Evolutionary conservation across 1,140 invertebrate species (phyloP).

Genomic region (Papilio dardanus): DNA sequence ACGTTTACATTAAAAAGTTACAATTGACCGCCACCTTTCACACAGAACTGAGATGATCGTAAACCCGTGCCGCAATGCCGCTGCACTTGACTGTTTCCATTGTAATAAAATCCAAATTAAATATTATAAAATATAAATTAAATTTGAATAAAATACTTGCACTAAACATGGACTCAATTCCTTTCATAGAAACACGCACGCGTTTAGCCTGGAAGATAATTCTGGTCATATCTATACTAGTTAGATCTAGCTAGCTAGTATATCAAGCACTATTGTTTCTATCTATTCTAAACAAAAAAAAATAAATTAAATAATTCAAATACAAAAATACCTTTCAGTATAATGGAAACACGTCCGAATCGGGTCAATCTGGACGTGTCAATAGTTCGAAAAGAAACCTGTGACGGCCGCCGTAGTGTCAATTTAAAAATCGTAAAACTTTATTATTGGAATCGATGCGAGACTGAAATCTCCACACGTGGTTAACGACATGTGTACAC

Average conservation of each 20-base stretch:
- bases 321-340: conserved; percentile 8
- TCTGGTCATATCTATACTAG: too few relatives aligned
- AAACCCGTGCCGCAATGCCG: conserved; percentile 42
- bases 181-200: too few relatives aligned
- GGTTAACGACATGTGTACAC: conserved; percentile 36
- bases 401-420: conserved; percentile 49
- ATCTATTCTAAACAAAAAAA: too few relatives aligned
- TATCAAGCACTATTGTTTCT: too few relatives aligned
- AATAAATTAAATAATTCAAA: not conserved
- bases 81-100: conserved; percentile 37
- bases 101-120: conserved; percentile 17
- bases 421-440: conserved; percentile 73
- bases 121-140: too few relatives aligned
- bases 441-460: conserved; percentile 49
- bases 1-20: conserved; percentile 46
- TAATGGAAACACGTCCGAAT: conserved; percentile 60
- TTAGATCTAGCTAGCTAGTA: too few relatives aligned
- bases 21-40: conserved; percentile 45
- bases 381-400: conserved; percentile 64
- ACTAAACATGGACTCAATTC: too few relatives aligned
- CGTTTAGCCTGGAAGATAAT: too few relatives aligned
- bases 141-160: too few relatives aligned
- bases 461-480: conserved; percentile 36
- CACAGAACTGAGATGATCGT: conserved; percentile 44
- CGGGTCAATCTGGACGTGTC: conserved; percentile 62